Evolutionary conservation across 2,888 invertebrate species (phyloP).

Genomic region (Caradrina clavipalpis): DNA sequence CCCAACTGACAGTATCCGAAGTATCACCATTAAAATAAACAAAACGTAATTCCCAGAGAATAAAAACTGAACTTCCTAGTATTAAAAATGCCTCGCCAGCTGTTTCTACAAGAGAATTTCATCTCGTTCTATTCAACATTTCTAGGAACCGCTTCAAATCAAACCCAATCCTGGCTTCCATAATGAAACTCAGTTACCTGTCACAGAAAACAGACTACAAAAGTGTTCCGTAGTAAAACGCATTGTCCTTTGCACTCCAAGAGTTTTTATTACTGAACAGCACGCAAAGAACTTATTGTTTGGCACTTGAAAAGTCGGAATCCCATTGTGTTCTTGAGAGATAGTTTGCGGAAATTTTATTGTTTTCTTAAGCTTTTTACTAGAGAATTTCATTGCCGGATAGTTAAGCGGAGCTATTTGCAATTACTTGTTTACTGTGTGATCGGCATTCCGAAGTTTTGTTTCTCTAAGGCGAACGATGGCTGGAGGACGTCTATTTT

Average conservation of each 20-base stretch:
- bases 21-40: neutral
- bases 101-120: neutral
- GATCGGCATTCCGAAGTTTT: conserved; percentile 19
- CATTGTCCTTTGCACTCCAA: conserved; percentile 68
- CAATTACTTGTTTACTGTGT: conserved; percentile 43
- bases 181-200: conserved; percentile 58
- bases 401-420: conserved; percentile 46
- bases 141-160: conserved; percentile 19
- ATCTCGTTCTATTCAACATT: neutral
- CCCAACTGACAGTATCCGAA: no score
- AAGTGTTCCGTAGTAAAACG: conserved; percentile 48
- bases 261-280: conserved; percentile 65
- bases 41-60: neutral
- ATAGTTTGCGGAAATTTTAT: conserved; percentile 53
- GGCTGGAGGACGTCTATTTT: neutral
- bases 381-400: conserved; percentile 32
- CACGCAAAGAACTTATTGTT: conserved; percentile 67
- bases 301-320: conserved; percentile 63
- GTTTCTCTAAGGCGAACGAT: conserved; percentile 6
- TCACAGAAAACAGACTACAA: conserved; percentile 56
- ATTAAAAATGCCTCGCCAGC: neutral
- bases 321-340: conserved; percentile 55
- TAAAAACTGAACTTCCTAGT: neutral
- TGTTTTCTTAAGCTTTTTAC: conserved; percentile 55
- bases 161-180: conserved; percentile 22